Conservation (phyloP, 2,888 invertebrate species). For the Hydroisotoma schaefferi region DNA sequence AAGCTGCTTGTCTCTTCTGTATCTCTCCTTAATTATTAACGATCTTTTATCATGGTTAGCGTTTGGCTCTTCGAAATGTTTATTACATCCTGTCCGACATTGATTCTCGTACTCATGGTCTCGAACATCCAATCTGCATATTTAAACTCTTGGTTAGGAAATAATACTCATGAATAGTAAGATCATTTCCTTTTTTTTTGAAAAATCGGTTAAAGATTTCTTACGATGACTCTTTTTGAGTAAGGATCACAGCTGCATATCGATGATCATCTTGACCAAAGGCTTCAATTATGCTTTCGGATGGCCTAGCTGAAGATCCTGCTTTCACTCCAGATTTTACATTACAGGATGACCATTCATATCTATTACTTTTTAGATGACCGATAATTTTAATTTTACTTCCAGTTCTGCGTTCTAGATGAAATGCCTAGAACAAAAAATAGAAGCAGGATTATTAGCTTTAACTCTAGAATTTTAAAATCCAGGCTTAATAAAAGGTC, state of each 20-base stretch:
- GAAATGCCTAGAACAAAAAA: no score
- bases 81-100: slow-evolving; percentile 1
- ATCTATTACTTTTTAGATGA: no score
- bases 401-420: no score
- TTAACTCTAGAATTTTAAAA: no score
- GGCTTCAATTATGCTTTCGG: no score
- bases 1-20: slow-evolving; percentile 27
- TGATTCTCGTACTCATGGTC: slow-evolving; percentile 44
- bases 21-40: slow-evolving; percentile 22
- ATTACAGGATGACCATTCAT: no score
- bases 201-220: slow-evolving; percentile 7
- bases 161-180: background rate
- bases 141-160: slow-evolving; percentile 6
- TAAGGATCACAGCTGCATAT: slow-evolving; percentile 44
- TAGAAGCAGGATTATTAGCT: no score
- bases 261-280: slow-evolving; percentile 45
- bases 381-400: no score
- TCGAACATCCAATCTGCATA: slow-evolving; percentile 22
- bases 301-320: no score
- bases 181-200: background rate
- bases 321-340: no score
- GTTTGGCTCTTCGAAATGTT: background rate
- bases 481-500: no score
- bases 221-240: slow-evolving; percentile 38
- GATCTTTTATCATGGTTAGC: background rate